A percentile compares a stretch with the other conserved stretches of the same genome.
phyloP scores from a whole-genome alignment of 2,113 vertebrate species.

The Muscicapa adusta region DNA sequence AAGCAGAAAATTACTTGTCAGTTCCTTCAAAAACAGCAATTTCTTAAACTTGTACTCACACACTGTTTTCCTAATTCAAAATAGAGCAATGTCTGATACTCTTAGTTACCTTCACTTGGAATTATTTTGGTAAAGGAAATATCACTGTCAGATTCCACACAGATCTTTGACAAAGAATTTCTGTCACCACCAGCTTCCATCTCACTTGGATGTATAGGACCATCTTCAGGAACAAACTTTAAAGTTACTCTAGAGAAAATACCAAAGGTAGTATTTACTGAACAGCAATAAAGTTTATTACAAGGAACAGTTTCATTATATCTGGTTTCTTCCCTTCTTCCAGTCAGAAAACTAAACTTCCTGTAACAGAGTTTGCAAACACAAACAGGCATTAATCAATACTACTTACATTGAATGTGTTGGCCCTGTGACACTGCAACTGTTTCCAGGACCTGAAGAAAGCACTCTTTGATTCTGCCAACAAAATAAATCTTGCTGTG shows the following conservation, averaged over 20 bases:
- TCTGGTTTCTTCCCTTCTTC: not conserved
- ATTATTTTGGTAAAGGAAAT: not conserved
- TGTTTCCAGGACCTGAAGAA: not conserved
- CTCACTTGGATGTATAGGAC: not conserved
- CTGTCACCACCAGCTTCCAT: not conserved
- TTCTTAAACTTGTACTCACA: not conserved
- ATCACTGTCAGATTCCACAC: not conserved
- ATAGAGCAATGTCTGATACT: not conserved
- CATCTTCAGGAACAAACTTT: not conserved
- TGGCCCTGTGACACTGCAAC: not conserved
- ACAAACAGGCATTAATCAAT: not conserved
- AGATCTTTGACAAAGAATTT: not conserved
- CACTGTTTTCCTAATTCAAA: not conserved
- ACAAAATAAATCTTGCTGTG: not conserved
- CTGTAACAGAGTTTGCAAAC: not conserved
- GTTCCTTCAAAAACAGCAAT: not conserved
- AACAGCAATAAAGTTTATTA: not conserved
- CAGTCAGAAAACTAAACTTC: not conserved
- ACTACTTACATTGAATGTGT: conserved; percentile 55
- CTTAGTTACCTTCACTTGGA: conserved; percentile 38
- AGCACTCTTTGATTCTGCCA: conserved; percentile 42
- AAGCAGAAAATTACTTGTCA: not conserved
- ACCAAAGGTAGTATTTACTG: not conserved
- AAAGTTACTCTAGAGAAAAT: conserved; percentile 39
- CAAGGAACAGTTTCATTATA: not conserved